These are phyloP conservation scores for Macrochelys suwanniensis DNA, from an alignment of 2,797 vertebrate species.

Conservation along the genomic window DNA sequence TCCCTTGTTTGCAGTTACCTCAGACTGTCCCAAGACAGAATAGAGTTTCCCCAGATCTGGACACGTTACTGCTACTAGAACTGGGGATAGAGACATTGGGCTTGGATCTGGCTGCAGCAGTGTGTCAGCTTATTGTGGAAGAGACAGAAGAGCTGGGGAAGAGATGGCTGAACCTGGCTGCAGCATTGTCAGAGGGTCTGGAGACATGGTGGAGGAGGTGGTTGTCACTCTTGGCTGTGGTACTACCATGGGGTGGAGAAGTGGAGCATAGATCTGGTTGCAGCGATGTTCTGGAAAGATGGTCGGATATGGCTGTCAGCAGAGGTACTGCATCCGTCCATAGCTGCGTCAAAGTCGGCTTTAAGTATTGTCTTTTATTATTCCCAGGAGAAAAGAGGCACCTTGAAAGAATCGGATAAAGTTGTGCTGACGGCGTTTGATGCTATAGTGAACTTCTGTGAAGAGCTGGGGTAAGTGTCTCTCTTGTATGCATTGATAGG, in stretches of 20 bases:
- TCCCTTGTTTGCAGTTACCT: not conserved
- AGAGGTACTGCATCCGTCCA: not conserved
- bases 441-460: conserved; percentile 92
- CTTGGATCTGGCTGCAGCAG: not conserved
- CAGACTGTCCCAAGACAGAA: not conserved
- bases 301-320: not conserved
- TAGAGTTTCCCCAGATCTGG: not conserved
- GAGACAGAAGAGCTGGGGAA: not conserved
- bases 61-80: not conserved
- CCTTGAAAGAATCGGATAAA: conserved; percentile 89
- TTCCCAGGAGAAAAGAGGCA: conserved; percentile 90
- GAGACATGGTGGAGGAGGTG: not conserved
- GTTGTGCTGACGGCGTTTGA: conserved; percentile 89
- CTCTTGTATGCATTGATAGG: not conserved
- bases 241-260: not conserved
- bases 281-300: not conserved
- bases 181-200: rapidly evolving
- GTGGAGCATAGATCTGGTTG: not conserved
- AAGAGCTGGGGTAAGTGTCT: conserved; percentile 89
- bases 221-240: not conserved
- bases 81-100: not conserved
- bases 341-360: not conserved
- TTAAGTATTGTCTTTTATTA: conserved; percentile 20
- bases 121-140: not conserved
- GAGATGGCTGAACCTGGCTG: not conserved